phyloP scores from a whole-genome alignment of 2,797 vertebrate species.

The Crenichthys baileyi region DNA sequence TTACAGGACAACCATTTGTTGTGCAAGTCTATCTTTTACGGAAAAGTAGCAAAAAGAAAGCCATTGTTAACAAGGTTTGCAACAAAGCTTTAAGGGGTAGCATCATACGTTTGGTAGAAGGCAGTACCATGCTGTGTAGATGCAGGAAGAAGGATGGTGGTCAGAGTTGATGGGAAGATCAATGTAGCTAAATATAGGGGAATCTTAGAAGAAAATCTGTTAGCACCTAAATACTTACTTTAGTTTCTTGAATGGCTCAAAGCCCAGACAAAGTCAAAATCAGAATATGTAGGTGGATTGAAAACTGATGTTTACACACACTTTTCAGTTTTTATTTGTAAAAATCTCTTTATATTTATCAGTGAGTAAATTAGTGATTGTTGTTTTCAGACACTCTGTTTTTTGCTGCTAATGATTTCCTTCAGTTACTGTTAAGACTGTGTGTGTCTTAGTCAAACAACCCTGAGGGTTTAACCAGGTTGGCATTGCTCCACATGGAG shows the following conservation, averaged over 20 bases:
- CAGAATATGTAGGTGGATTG: neutral
- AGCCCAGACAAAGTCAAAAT: neutral
- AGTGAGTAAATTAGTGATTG: neutral
- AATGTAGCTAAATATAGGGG: neutral
- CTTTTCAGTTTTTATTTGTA: neutral
- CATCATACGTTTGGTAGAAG: too few species aligned
- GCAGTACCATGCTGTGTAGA: neutral
- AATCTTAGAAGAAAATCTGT: neutral
- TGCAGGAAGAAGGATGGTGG: neutral
- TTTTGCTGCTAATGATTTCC: conserved; percentile 6
- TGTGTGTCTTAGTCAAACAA: conserved; percentile 66
- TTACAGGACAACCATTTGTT: neutral
- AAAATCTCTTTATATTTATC: neutral
- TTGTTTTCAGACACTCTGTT: conserved; percentile 3
- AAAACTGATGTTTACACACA: neutral
- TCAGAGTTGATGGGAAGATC: neutral
- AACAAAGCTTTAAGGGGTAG: too few species aligned
- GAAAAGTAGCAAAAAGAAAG: neutral
- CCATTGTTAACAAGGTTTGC: too few species aligned
- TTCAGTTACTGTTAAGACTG: conserved; percentile 32
- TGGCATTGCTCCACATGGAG: conserved; percentile 75
- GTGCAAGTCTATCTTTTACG: neutral
- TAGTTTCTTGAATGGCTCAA: neutral
- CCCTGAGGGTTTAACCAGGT: conserved; percentile 69
- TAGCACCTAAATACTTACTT: neutral